phyloP scores from a whole-genome alignment of 1,140 invertebrate genomes.

The Musca vetustissima region DNA sequence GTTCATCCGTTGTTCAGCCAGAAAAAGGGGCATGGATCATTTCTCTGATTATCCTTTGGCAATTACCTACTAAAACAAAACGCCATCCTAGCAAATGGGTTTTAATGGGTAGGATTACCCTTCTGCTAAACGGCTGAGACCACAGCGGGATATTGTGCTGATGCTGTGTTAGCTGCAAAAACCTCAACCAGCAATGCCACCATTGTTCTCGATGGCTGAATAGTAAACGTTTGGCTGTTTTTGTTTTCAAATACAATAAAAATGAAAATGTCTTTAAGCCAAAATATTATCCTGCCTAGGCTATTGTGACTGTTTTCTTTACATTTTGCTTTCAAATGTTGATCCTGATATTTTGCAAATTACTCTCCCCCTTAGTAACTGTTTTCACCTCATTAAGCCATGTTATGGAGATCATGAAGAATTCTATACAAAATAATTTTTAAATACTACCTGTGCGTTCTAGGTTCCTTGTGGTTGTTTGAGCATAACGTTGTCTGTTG shows the following conservation, averaged over 20 bases:
- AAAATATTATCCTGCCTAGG: constrained; percentile 25
- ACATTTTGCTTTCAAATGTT: not conserved
- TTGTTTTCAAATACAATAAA: constrained; percentile 22
- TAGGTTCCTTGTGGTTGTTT: too few species aligned
- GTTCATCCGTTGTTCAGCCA: constrained; percentile 6
- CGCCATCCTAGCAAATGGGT: constrained; percentile 23
- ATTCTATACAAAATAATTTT: not conserved
- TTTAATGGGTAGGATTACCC: constrained; percentile 32
- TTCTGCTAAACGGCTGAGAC: constrained; percentile 25
- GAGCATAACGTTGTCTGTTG: too few species aligned
- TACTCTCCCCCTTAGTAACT: too few species aligned
- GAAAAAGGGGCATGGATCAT: constrained; percentile 26
- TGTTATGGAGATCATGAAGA: too few species aligned
- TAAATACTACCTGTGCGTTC: too few species aligned
- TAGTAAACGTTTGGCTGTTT: constrained; percentile 8
- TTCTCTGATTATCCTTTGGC: constrained; percentile 28
- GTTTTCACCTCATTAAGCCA: too few species aligned
- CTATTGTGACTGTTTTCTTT: not conserved
- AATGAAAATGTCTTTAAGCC: constrained; percentile 30
- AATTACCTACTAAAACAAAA: constrained; percentile 32
- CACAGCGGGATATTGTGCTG: not conserved
- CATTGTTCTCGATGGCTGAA: not conserved
- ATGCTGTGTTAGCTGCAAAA: not conserved
- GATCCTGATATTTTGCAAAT: not conserved
- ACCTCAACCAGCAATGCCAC: not conserved